Percentiles rank a stretch among this genome's conserved stretches.
Evolutionary conservation across 2,113 vertebrate genomes (phyloP).

Genomic region (Catharus minimus): DNA sequence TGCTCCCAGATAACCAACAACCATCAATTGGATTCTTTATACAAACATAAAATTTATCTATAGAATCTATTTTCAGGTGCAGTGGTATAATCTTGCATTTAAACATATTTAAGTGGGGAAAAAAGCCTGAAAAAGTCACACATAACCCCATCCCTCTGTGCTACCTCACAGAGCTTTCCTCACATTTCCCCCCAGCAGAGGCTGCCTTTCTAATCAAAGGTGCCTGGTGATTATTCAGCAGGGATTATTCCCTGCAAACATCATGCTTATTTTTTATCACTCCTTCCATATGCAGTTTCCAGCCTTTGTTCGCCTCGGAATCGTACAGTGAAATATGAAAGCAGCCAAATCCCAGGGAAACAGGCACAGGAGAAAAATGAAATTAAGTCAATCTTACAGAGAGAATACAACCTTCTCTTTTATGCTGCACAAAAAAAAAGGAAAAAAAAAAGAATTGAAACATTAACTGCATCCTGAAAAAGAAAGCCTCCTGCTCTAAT

Average conservation of each 20-base stretch:
- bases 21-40: neutral
- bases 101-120: neutral
- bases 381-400: slow-evolving; percentile 17
- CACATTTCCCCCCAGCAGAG: neutral
- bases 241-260: slow-evolving; percentile 17
- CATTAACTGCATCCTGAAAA: slow-evolving; percentile 54
- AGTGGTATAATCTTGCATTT: neutral
- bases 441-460: neutral
- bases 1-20: neutral
- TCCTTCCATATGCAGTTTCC: neutral
- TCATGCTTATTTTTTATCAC: slow-evolving; percentile 13
- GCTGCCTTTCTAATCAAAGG: neutral
- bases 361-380: neutral
- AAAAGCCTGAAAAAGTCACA: neutral
- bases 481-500: slow-evolving; percentile 31
- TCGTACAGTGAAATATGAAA: neutral
- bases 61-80: neutral
- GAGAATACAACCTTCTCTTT: neutral
- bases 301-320: slow-evolving; percentile 16
- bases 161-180: neutral
- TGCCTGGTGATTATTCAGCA: slow-evolving; percentile 20
- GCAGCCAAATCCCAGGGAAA: slow-evolving; percentile 10
- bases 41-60: neutral
- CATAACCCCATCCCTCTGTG: rapidly evolving
- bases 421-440: neutral